phyloP scores from a whole-genome alignment of 2,888 invertebrate genomes.

The Lymantria monacha region DNA sequence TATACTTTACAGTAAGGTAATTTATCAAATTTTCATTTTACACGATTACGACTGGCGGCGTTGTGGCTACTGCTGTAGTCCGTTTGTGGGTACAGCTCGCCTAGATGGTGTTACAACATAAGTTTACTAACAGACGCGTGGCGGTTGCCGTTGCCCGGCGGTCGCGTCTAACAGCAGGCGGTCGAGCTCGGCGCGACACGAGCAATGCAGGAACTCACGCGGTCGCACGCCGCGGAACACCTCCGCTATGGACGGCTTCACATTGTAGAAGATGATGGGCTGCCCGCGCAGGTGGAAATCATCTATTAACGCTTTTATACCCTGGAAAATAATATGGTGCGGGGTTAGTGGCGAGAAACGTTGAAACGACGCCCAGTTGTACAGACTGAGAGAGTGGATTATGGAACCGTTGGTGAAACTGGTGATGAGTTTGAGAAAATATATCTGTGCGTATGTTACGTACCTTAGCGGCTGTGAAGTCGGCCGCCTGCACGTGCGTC shows the following conservation, averaged over 20 bases:
- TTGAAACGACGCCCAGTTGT: too few species aligned
- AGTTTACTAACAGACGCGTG: slow-evolving; percentile 7
- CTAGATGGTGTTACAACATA: not conserved
- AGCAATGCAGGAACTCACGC: slow-evolving; percentile 83
- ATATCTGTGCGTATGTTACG: not conserved
- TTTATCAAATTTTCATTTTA: too few species aligned
- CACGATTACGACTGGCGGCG: too few species aligned
- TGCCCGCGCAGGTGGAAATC: slow-evolving; percentile 87
- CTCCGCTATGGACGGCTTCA: slow-evolving; percentile 87
- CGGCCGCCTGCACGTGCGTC: slow-evolving; percentile 89
- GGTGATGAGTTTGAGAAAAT: too few species aligned
- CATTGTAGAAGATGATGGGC: slow-evolving; percentile 87
- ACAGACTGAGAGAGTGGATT: too few species aligned
- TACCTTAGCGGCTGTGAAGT: slow-evolving; percentile 90
- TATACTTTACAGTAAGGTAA: too few species aligned
- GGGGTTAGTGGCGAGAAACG: too few species aligned
- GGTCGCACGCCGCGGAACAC: slow-evolving; percentile 88
- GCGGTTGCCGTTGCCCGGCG: slow-evolving; percentile 5
- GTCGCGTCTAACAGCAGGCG: slow-evolving; percentile 47
- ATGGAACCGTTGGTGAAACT: too few species aligned
- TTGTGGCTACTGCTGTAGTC: too few species aligned
- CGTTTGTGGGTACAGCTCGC: too few species aligned
- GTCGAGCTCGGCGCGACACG: slow-evolving; percentile 61
- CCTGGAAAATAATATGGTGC: slow-evolving; percentile 71
- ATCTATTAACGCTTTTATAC: slow-evolving; percentile 85